Evolutionary conservation across 2,888 invertebrate genomes (phyloP).

Genomic region (Girardia tigrina): DNA sequence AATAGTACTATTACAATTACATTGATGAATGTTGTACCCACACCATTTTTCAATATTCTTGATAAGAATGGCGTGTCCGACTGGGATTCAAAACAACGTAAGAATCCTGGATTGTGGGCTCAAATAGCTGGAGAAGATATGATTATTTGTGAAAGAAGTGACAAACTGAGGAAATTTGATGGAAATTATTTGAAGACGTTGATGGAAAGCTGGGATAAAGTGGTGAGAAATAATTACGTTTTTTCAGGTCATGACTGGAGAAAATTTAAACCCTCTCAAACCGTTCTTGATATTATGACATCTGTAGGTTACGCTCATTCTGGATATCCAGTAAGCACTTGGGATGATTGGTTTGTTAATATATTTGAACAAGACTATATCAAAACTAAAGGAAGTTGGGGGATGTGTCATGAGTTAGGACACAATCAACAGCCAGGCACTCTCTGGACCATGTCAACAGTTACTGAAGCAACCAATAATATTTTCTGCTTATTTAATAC

Average conservation of each 20-base stretch:
- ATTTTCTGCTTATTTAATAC: constrained; percentile 39
- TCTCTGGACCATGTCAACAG: constrained; percentile 39
- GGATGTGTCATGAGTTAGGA: constrained; percentile 40
- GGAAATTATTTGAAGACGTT: constrained; percentile 25
- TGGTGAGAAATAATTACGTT: constrained; percentile 29
- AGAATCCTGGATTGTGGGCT: constrained; percentile 29
- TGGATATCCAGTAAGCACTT: constrained; percentile 40
- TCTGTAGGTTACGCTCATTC: constrained; percentile 39
- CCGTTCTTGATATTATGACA: constrained; percentile 31
- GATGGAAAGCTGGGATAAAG: constrained; percentile 32
- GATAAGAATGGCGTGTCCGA: background rate
- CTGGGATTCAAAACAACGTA: constrained; percentile 26
- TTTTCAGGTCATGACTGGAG: constrained; percentile 26
- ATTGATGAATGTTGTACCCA: constrained; percentile 27
- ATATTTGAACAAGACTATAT: constrained; percentile 34
- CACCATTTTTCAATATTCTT: constrained; percentile 26
- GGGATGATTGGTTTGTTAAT: background rate
- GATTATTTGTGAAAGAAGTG: constrained; percentile 25
- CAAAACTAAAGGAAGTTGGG: constrained; percentile 38
- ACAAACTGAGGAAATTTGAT: background rate
- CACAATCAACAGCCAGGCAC: constrained; percentile 39
- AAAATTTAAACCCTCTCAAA: background rate
- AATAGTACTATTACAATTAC: background rate
- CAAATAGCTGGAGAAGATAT: constrained; percentile 35
- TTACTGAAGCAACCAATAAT: constrained; percentile 40